Conservation (phyloP, 2,888 invertebrate genomes). For the Lacanobia oleracea region DNA sequence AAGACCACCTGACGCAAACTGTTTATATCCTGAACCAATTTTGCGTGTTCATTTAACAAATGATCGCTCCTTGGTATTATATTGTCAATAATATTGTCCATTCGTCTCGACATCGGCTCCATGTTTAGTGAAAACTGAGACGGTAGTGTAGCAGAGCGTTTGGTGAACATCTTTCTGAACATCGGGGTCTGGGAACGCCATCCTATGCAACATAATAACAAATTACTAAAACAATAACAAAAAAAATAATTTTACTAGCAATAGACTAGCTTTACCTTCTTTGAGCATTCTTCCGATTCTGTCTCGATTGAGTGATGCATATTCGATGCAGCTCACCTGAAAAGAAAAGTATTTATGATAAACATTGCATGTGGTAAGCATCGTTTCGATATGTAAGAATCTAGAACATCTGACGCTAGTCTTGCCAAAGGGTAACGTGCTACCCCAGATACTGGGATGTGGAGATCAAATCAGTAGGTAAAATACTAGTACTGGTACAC, state of each 20-base stretch:
- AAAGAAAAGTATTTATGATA: slow-evolving; percentile 59
- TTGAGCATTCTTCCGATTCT: slow-evolving; percentile 70
- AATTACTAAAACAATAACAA: slow-evolving; percentile 18
- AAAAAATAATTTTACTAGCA: not conserved
- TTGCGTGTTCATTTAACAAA: slow-evolving; percentile 83
- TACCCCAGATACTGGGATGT: no score
- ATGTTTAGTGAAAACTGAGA: slow-evolving; percentile 46
- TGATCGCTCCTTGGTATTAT: slow-evolving; percentile 61
- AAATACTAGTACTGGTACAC: no score
- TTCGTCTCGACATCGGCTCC: slow-evolving; percentile 43
- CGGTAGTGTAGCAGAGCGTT: slow-evolving; percentile 54
- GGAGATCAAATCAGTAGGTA: no score
- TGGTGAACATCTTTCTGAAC: slow-evolving; percentile 52
- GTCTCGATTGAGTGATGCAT: slow-evolving; percentile 69
- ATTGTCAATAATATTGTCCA: slow-evolving; percentile 57
- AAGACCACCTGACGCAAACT: slow-evolving; percentile 82
- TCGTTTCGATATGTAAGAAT: no score
- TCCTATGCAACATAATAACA: slow-evolving; percentile 59
- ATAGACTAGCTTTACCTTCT: slow-evolving; percentile 69
- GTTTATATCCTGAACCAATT: slow-evolving; percentile 87
- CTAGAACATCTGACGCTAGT: no score
- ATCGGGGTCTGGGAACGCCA: slow-evolving; percentile 64
- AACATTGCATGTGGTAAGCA: not conserved
- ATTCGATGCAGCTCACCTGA: slow-evolving; percentile 83
- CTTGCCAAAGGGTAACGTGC: no score